Conservation (phyloP, 2,888 invertebrate species). For the Drosophila ustulata region DNA sequence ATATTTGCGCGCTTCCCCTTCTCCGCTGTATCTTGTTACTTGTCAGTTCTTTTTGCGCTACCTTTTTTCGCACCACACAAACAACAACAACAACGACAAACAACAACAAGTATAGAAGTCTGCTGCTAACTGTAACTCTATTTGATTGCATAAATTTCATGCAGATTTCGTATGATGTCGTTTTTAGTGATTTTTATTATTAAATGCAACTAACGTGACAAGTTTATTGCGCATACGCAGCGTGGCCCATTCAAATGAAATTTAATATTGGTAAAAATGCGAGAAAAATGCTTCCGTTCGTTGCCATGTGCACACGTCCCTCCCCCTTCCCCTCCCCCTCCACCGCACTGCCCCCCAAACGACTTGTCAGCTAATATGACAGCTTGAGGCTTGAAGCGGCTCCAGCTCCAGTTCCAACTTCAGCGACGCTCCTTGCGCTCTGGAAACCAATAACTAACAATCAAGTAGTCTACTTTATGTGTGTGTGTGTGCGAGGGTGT, state of each 20-base stretch:
- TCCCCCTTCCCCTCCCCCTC: no score
- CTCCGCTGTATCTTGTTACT: constrained; percentile 17
- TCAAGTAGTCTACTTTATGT: constrained; percentile 47
- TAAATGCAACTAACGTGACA: constrained; percentile 75
- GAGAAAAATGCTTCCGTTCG: constrained; percentile 30
- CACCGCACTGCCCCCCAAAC: constrained; percentile 11
- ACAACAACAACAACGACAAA: constrained; percentile 7
- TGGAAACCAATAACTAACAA: constrained; percentile 77
- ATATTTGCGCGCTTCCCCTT: constrained; percentile 55
- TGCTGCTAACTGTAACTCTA: constrained; percentile 58
- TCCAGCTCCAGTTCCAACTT: constrained; percentile 1
- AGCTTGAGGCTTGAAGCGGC: constrained; percentile 62
- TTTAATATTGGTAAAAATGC: constrained; percentile 65
- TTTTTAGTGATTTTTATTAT: constrained; percentile 75
- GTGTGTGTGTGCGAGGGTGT: constrained; percentile 11
- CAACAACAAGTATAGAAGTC: background rate
- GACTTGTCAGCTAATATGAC: constrained; percentile 75
- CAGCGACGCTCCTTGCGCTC: constrained; percentile 27
- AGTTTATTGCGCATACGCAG: constrained; percentile 76
- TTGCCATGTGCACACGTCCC: constrained; percentile 42
- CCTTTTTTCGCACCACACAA: constrained; percentile 14
- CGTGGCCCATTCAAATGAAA: constrained; percentile 51
- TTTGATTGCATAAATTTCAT: constrained; percentile 79
- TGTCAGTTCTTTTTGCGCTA: constrained; percentile 31
- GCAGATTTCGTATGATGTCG: constrained; percentile 76